These are phyloP conservation scores for Champsocephalus esox DNA, from an alignment of 2,797 vertebrate genomes.

Conservation along the genomic window DNA sequence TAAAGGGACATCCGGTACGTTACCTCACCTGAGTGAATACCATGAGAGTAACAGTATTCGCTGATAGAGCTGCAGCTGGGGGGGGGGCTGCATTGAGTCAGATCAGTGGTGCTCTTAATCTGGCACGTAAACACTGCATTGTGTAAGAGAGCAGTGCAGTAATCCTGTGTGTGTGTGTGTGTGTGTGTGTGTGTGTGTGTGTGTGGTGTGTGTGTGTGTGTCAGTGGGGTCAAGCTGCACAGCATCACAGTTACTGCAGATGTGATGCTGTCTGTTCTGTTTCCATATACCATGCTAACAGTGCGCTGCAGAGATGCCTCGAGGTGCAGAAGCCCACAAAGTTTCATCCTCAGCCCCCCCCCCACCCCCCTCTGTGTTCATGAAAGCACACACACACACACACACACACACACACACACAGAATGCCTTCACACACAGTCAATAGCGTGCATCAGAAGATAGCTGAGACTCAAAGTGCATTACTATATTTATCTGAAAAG, in stretches of 20 bases:
- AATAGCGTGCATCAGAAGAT: slow-evolving; percentile 35
- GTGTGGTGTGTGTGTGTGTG: slow-evolving; percentile 9
- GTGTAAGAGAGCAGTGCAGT: slow-evolving; percentile 42
- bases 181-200: slow-evolving; percentile 13
- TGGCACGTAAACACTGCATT: slow-evolving; percentile 25
- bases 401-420: not conserved
- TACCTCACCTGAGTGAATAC: too few relatives aligned
- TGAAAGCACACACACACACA: slow-evolving; percentile 1
- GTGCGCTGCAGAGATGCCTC: slow-evolving; percentile 12
- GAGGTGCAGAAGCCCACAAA: slow-evolving; percentile 20
- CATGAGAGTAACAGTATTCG: not conserved
- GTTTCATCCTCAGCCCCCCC: not conserved
- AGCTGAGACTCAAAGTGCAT: slow-evolving; percentile 27
- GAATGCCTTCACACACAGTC: slow-evolving; percentile 7
- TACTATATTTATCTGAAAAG: slow-evolving; percentile 69
- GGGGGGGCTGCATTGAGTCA: not conserved
- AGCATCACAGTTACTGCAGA: slow-evolving; percentile 24
- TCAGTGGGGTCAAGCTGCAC: slow-evolving; percentile 39
- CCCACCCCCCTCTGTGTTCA: not conserved
- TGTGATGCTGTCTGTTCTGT: slow-evolving; percentile 24
- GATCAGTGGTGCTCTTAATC: slow-evolving; percentile 44
- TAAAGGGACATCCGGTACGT: too few relatives aligned
- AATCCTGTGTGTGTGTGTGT: slow-evolving; percentile 38
- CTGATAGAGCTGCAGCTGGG: not conserved
- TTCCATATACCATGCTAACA: not conserved